phyloP scores from a whole-genome alignment of 1,140 invertebrate genomes.

The Nixonia krombeini region DNA sequence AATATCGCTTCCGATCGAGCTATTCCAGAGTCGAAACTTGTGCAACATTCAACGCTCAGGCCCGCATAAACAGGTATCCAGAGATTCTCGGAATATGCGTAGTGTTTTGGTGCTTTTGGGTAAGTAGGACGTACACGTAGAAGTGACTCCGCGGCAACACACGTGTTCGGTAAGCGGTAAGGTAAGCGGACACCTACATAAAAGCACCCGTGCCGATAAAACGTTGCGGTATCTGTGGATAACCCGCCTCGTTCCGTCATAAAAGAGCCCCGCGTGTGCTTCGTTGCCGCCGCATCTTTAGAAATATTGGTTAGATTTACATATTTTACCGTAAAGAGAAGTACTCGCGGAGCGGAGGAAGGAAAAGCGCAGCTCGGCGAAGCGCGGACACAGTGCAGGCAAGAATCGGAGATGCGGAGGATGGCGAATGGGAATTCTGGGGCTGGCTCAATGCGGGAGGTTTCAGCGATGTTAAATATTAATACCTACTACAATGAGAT shows the following conservation, averaged over 20 bases:
- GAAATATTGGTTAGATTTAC: conserved; percentile 71
- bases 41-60: too few relatives aligned
- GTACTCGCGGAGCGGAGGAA: conserved; percentile 51
- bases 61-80: background rate
- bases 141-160: conserved; percentile 6
- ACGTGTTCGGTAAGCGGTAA: conserved; percentile 14
- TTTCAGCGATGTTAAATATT: conserved; percentile 71
- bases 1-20: too few relatives aligned
- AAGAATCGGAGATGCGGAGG: conserved; percentile 34
- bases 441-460: conserved; percentile 63
- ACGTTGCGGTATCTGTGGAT: conserved; percentile 50
- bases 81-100: conserved; percentile 1
- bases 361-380: too few relatives aligned
- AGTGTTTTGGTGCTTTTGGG: too few relatives aligned
- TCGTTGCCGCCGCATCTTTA: conserved; percentile 59
- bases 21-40: too few relatives aligned
- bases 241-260: conserved; percentile 58
- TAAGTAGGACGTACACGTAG: background rate
- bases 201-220: conserved; percentile 43
- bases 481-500: conserved; percentile 70
- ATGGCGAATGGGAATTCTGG: conserved; percentile 56
- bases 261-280: conserved; percentile 56
- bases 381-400: conserved; percentile 44
- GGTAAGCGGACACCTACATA: conserved; percentile 29
- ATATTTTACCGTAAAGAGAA: conserved; percentile 68